Percentiles rank a stretch among this genome's conserved stretches.
Conservation (phyloP, 2,888 invertebrate species). For the Drosophila cracens region DNA sequence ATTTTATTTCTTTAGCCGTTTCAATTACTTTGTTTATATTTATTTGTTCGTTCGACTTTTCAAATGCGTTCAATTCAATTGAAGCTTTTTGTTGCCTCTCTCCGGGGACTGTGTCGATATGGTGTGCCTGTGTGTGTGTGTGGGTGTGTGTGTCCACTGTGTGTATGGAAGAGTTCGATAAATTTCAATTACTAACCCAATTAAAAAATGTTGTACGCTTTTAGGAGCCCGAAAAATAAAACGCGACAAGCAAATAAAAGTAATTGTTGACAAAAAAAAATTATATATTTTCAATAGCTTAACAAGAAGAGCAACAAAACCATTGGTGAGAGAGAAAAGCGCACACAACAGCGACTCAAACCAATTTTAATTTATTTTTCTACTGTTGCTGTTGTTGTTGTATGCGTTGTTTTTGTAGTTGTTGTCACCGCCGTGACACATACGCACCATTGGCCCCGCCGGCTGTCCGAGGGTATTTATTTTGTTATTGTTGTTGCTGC, state of each 20-base stretch:
- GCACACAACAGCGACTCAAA: constrained; percentile 53
- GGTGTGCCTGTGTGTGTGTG: constrained; percentile 12
- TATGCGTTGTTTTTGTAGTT: constrained; percentile 24
- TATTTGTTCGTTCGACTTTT: constrained; percentile 33
- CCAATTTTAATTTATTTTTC: constrained; percentile 71
- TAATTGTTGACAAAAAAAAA: constrained; percentile 35
- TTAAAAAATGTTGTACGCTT: constrained; percentile 80
- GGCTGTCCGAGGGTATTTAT: constrained; percentile 56
- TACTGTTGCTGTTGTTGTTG: constrained; percentile 33
- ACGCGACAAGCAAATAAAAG: constrained; percentile 46
- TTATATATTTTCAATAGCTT: constrained; percentile 67
- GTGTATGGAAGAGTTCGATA: constrained; percentile 73
- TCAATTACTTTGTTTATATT: constrained; percentile 23
- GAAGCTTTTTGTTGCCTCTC: constrained; percentile 47
- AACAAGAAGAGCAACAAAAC: constrained; percentile 47
- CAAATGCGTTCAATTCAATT: constrained; percentile 59
- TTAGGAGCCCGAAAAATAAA: constrained; percentile 69
- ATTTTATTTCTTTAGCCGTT: constrained; percentile 17
- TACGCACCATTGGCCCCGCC: constrained; percentile 74
- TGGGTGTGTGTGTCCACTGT: constrained; percentile 38
- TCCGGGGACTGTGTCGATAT: constrained; percentile 41
- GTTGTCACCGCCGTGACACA: constrained; percentile 67
- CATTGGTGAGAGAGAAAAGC: constrained; percentile 17
- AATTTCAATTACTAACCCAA: constrained; percentile 84
- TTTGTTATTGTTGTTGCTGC: constrained; percentile 23